A percentile compares a stretch with the other conserved stretches of the same genome.
Conservation (phyloP, 2,113 vertebrate species). For the Mus musculus region GRCm39 chr9:13523501-13524000, state of each 20-base stretch:
- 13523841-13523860: background rate
- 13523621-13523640: no score
- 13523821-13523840: no score
- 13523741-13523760: background rate
- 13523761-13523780: background rate
- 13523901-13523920: background rate
- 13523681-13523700: background rate
- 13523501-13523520: no score
- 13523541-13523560: background rate
- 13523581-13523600: slow-evolving; percentile 12
- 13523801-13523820: background rate
- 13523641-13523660: background rate
- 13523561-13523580: background rate
- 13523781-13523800: no score
- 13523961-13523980: background rate
- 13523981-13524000: background rate
- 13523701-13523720: background rate
- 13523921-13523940: background rate
- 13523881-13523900: background rate
- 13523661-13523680: background rate
- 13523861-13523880: background rate
- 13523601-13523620: background rate
- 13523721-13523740: background rate
- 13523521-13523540: background rate
- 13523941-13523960: background rate